Evolutionary conservation across 64 coral and sea anemone genomes (phyloP).

Genomic region (Pachyseris speciosa): DNA sequence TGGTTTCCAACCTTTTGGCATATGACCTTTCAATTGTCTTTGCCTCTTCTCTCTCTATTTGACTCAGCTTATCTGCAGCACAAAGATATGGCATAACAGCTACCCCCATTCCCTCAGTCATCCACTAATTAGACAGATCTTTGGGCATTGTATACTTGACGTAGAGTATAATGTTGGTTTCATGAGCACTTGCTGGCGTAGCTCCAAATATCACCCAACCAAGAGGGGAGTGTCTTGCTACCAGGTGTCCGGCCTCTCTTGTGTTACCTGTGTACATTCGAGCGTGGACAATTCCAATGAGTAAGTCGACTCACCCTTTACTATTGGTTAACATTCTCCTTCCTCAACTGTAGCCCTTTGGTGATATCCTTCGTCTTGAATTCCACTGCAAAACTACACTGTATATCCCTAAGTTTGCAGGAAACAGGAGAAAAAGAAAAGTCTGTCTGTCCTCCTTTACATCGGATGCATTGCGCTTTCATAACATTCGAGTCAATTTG

Average conservation of each 20-base stretch:
- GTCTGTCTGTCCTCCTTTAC: too few species aligned
- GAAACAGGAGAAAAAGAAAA: too few species aligned
- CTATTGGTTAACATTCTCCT: neutral
- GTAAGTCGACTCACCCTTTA: neutral
- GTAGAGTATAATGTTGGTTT: neutral
- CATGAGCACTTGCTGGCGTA: too few species aligned
- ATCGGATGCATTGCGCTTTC: neutral
- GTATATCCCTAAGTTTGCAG: too few species aligned
- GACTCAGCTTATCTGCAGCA: conserved; percentile 16
- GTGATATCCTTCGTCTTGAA: neutral
- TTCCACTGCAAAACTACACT: too few species aligned
- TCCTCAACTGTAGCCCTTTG: neutral
- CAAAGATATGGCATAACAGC: neutral
- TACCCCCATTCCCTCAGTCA: conserved; percentile 6
- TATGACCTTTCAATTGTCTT: conserved; percentile 32
- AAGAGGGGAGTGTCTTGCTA: too few species aligned
- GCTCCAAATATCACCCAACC: too few species aligned
- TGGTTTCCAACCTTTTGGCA: neutral
- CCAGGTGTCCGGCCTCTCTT: too few species aligned
- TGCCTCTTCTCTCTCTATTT: too few species aligned
- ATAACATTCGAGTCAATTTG: conserved; percentile 38
- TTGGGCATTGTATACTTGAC: neutral
- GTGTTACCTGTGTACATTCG: neutral
- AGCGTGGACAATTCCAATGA: conserved; percentile 46
- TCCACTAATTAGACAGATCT: conserved; percentile 33